A percentile compares a stretch with the other conserved stretches of the same genome.
These are phyloP conservation scores for Brachionus asplanchnoidis DNA, from an alignment of 1,140 invertebrate species.

Conservation along the genomic window DNA sequence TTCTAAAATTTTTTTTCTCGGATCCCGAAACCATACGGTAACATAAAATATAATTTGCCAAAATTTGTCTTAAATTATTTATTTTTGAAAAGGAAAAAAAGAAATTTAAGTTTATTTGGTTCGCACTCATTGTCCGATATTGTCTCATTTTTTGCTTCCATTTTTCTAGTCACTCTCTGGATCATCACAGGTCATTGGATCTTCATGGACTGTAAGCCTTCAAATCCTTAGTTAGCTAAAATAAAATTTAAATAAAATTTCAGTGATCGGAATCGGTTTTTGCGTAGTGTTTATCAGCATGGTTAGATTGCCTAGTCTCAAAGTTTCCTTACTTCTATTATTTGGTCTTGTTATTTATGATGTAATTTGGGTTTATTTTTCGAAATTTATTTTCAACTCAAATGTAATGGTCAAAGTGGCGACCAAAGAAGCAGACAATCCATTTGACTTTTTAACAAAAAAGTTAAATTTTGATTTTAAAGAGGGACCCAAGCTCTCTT, in stretches of 20 bases:
- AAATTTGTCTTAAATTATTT: slow-evolving; percentile 61
- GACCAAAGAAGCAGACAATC: slow-evolving; percentile 87
- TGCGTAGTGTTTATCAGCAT: slow-evolving; percentile 96
- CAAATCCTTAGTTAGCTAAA: background rate
- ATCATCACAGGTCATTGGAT: slow-evolving; percentile 94
- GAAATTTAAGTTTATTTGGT: slow-evolving; percentile 56
- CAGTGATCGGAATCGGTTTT: slow-evolving; percentile 90
- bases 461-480: slow-evolving; percentile 78
- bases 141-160: slow-evolving; percentile 81
- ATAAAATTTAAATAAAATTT: slow-evolving; percentile 44
- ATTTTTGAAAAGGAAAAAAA: slow-evolving; percentile 50
- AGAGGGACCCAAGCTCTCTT: slow-evolving; percentile 86
- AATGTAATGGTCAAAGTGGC: slow-evolving; percentile 96
- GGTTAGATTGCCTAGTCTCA: slow-evolving; percentile 85
- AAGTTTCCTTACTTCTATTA: slow-evolving; percentile 87
- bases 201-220: slow-evolving; percentile 78
- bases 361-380: slow-evolving; percentile 96
- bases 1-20: slow-evolving; percentile 67
- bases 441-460: slow-evolving; percentile 70
- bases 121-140: slow-evolving; percentile 86
- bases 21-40: slow-evolving; percentile 66
- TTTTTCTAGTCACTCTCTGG: slow-evolving; percentile 91
- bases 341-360: slow-evolving; percentile 91
- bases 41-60: slow-evolving; percentile 41
- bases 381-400: slow-evolving; percentile 93